Evolutionary conservation across 2,797 vertebrate genomes (phyloP).

Genomic region (Halcyon chelicuti): DNA sequence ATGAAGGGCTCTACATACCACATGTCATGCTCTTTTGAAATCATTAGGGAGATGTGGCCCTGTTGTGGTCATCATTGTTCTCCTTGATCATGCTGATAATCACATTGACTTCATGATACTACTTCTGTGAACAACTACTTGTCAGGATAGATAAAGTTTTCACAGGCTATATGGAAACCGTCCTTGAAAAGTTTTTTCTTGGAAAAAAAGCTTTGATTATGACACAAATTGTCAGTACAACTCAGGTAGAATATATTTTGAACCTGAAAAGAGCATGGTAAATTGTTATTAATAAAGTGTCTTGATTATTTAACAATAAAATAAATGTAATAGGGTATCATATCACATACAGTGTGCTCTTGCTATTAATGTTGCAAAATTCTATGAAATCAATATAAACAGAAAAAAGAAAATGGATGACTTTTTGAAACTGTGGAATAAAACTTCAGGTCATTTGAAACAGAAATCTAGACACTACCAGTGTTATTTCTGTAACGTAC

Average conservation of each 20-base stretch:
- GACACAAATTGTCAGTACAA: not conserved
- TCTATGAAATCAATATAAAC: not conserved
- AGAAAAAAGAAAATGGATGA: not conserved
- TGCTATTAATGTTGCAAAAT: not conserved
- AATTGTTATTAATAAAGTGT: not conserved
- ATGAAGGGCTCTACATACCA: not conserved
- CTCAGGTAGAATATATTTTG: not conserved
- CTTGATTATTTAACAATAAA: not conserved
- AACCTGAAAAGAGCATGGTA: not conserved
- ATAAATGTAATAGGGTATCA: not conserved
- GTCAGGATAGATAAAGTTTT: not conserved
- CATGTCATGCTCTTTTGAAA: not conserved
- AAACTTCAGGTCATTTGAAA: not conserved
- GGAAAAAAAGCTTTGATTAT: not conserved
- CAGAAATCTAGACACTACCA: not conserved
- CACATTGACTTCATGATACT: not conserved
- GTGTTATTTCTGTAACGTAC: not conserved
- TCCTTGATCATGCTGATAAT: not conserved
- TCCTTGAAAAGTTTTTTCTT: not conserved
- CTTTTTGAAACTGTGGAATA: not conserved
- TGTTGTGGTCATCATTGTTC: not conserved
- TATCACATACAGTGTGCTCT: not conserved
- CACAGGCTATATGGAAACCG: not conserved
- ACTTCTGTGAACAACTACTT: not conserved
- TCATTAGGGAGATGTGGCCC: not conserved